Percentiles rank a stretch among this genome's conserved stretches.
Evolutionary conservation across 2,113 vertebrate species (phyloP).

Genomic region (Nipponia nippon): DNA sequence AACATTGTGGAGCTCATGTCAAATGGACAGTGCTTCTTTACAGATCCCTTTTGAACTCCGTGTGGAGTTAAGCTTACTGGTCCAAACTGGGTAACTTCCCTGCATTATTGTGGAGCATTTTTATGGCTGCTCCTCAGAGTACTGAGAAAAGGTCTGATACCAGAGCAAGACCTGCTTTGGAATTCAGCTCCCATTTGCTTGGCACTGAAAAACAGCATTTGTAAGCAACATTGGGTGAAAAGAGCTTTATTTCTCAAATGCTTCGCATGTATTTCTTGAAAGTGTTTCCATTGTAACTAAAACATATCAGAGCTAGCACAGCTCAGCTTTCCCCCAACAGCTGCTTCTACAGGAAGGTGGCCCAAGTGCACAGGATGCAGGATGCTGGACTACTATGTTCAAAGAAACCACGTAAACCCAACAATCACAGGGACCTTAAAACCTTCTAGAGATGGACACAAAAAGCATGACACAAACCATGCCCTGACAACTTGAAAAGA

Average conservation of each 20-base stretch:
- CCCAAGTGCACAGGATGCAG: neutral
- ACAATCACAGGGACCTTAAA: neutral
- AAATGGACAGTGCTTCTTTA: slow-evolving; percentile 4
- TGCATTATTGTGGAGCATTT: neutral
- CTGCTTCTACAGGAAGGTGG: neutral
- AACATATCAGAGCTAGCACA: neutral
- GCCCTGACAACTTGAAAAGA: neutral
- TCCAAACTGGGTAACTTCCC: neutral
- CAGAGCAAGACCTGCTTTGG: neutral
- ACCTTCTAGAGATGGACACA: neutral
- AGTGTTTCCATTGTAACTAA: neutral
- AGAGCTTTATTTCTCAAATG: neutral
- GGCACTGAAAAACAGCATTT: neutral
- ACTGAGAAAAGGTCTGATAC: neutral
- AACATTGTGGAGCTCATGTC: slow-evolving; percentile 15
- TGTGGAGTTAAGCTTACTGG: neutral
- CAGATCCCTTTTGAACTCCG: neutral
- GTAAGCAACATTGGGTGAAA: neutral
- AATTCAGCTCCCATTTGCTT: neutral
- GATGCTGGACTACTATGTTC: neutral
- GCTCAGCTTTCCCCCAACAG: neutral
- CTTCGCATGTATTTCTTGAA: neutral
- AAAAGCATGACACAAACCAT: neutral
- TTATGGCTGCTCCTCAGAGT: neutral
- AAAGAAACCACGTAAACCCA: neutral